Evolutionary conservation across 2,113 vertebrate species (phyloP).

Genomic region (Fulmarus glacialis): DNA sequence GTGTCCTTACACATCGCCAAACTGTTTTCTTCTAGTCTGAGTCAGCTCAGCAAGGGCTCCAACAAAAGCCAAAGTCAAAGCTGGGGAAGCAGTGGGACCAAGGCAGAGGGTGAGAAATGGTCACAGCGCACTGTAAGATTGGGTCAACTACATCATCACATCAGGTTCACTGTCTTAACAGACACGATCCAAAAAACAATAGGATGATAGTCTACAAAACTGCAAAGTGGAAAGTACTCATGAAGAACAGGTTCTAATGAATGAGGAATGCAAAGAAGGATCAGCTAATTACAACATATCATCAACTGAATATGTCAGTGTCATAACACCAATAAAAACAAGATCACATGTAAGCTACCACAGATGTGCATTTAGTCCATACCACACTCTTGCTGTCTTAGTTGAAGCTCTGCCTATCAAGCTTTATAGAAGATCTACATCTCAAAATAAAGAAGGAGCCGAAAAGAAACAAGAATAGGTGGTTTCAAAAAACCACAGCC

Average conservation of each 20-base stretch:
- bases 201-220: background rate
- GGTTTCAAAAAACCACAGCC: background rate
- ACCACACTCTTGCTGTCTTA: background rate
- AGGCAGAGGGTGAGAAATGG: background rate
- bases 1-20: background rate
- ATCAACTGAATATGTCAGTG: background rate
- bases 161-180: background rate
- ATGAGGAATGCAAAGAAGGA: background rate
- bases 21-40: background rate
- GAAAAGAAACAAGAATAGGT: background rate
- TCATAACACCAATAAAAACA: background rate
- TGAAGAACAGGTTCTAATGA: background rate
- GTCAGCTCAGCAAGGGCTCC: background rate
- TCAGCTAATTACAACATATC: background rate
- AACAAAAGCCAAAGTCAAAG: background rate
- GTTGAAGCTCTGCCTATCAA: background rate
- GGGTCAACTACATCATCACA: background rate
- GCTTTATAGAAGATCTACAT: background rate
- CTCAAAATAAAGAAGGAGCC: background rate
- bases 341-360: background rate
- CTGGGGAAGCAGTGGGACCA: background rate
- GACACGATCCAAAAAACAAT: background rate
- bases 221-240: background rate
- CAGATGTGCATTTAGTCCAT: background rate
- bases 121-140: rapidly evolving